Conservation (phyloP, 2,113 vertebrate genomes). For the Litocranius walleri region DNA sequence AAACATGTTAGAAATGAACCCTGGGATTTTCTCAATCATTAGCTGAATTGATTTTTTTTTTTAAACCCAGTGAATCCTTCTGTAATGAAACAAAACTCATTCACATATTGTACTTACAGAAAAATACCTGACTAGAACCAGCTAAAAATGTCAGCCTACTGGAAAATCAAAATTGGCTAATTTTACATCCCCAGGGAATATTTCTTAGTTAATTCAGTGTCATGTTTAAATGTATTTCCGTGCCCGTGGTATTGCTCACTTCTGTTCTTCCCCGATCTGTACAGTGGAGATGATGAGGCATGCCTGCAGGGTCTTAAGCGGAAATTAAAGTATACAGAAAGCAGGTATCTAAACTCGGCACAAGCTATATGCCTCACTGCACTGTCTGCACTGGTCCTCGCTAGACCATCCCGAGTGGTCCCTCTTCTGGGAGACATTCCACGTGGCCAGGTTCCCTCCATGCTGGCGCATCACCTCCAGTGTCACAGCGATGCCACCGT, state of each 20-base stretch:
- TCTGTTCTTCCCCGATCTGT: background rate
- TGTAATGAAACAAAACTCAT: background rate
- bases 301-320: background rate
- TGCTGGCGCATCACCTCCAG: fast-evolving
- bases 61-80: background rate
- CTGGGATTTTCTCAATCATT: background rate
- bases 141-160: background rate
- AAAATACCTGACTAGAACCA: background rate
- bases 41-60: background rate
- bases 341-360: background rate
- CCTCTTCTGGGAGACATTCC: background rate
- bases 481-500: no score
- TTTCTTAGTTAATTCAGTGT: background rate
- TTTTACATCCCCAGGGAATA: background rate
- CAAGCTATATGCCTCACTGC: no score
- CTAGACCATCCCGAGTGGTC: no score
- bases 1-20: background rate
- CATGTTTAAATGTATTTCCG: background rate
- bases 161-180: background rate
- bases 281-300: background rate
- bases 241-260: background rate
- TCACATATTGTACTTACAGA: background rate
- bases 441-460: fast-evolving
- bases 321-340: background rate
- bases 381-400: fast-evolving